Evolutionary conservation across 2,113 vertebrate genomes (phyloP).

Genomic region (Cichladusa arquata): DNA sequence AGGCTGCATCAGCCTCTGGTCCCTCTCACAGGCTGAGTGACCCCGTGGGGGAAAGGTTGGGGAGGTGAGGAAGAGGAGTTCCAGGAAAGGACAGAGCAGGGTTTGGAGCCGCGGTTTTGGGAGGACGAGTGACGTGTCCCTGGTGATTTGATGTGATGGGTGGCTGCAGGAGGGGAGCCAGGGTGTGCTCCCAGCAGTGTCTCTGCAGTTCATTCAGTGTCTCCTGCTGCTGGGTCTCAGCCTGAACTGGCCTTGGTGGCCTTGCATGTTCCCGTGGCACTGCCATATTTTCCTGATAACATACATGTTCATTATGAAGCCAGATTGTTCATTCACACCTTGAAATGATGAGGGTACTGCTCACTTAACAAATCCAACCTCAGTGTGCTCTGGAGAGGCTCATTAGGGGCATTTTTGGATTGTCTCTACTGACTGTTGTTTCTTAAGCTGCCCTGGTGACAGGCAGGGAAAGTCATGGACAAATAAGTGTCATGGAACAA

Average conservation of each 20-base stretch:
- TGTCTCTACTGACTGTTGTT: not conserved
- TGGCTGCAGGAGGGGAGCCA: not conserved
- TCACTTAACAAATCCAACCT: not conserved
- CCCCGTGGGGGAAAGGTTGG: rapidly evolving
- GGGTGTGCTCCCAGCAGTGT: not conserved
- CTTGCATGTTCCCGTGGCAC: not conserved
- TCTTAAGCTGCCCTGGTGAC: not conserved
- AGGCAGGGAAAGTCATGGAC: not conserved
- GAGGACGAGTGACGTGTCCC: rapidly evolving
- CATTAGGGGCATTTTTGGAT: not conserved
- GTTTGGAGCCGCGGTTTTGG: rapidly evolving
- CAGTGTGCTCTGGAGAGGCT: not conserved
- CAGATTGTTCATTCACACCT: not conserved
- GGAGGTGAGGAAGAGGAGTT: not conserved
- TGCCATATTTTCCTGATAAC: not conserved
- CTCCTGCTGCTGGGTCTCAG: not conserved
- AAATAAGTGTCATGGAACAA: no score
- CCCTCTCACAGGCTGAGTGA: not conserved
- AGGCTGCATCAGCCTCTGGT: not conserved
- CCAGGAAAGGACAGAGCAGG: rapidly evolving
- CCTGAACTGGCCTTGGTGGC: not conserved
- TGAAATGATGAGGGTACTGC: not conserved
- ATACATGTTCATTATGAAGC: not conserved
- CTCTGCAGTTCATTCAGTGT: not conserved
- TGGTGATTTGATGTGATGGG: not conserved